These are phyloP conservation scores for Drosophila micromelanica DNA, from an alignment of 1,140 invertebrate species.

Conservation along the genomic window DNA sequence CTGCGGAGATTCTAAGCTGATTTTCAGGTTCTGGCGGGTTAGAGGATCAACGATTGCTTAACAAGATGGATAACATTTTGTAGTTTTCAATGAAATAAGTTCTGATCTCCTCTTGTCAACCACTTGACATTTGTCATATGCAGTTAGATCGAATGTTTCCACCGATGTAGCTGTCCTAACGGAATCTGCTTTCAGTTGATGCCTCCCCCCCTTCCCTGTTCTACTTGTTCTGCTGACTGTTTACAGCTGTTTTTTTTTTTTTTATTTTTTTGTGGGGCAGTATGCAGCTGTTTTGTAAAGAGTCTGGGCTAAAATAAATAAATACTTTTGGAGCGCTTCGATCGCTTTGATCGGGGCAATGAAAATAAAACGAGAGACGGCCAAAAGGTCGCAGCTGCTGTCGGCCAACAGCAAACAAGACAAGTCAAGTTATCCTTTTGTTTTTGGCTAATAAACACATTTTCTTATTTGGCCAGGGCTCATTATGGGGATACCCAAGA, in stretches of 20 bases:
- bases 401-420: constrained; percentile 1
- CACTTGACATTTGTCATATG: constrained; percentile 44
- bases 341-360: background rate
- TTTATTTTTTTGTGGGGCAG: background rate
- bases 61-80: too few relatives aligned
- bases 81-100: too few relatives aligned
- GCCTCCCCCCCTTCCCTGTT: background rate
- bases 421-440: constrained; percentile 42
- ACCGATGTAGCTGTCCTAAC: background rate
- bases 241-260: constrained; percentile 3
- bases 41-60: too few relatives aligned
- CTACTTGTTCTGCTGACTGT: background rate
- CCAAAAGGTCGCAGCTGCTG: constrained; percentile 54
- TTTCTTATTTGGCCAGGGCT: constrained; percentile 64
- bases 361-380: background rate
- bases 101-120: background rate
- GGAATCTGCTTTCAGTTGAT: constrained; percentile 5
- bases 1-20: too few relatives aligned
- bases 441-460: constrained; percentile 73
- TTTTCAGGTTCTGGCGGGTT: too few relatives aligned
- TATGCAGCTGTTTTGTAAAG: background rate
- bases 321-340: constrained; percentile 14
- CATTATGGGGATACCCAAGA: constrained; percentile 40
- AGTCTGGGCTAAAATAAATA: constrained; percentile 33
- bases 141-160: constrained; percentile 15